Evolutionary conservation across 2,113 vertebrate genomes (phyloP).

Genomic region (Anarrhichthys ocellatus): DNA sequence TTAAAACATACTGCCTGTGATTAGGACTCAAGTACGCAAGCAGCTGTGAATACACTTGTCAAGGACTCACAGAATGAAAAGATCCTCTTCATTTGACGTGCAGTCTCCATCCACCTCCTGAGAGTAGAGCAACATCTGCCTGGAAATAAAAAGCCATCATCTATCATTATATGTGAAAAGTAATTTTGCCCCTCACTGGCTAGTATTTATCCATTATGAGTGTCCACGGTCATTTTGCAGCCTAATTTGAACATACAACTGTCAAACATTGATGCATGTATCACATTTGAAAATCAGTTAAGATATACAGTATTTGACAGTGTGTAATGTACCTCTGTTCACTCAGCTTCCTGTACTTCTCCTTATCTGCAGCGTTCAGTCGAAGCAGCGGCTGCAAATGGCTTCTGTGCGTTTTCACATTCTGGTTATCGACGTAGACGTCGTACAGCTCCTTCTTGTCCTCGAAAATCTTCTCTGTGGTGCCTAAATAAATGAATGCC

Average conservation of each 20-base stretch:
- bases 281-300: not conserved
- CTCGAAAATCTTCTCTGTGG: slow-evolving; percentile 99
- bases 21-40: not conserved
- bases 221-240: not conserved
- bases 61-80: slow-evolving; percentile 95
- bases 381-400: slow-evolving; percentile 91
- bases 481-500: slow-evolving; percentile 81
- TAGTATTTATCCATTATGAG: not conserved
- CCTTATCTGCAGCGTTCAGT: slow-evolving; percentile 91
- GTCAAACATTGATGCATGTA: not conserved
- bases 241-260: not conserved
- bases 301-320: not conserved
- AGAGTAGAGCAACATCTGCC: slow-evolving; percentile 95
- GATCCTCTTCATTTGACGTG: slow-evolving; percentile 95
- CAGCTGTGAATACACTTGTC: not conserved
- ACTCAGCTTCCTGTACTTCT: slow-evolving; percentile 94
- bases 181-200: not conserved
- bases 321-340: slow-evolving; percentile 91
- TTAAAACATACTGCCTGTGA: not conserved
- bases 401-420: slow-evolving; percentile 94
- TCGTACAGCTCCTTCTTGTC: slow-evolving; percentile 96
- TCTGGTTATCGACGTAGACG: slow-evolving; percentile 97
- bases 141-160: slow-evolving; percentile 55
- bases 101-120: slow-evolving; percentile 95
- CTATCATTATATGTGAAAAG: not conserved